Base-by-base conservation (phyloP, 2,113 vertebrate species). In the Alligator sinensis region DNA sequence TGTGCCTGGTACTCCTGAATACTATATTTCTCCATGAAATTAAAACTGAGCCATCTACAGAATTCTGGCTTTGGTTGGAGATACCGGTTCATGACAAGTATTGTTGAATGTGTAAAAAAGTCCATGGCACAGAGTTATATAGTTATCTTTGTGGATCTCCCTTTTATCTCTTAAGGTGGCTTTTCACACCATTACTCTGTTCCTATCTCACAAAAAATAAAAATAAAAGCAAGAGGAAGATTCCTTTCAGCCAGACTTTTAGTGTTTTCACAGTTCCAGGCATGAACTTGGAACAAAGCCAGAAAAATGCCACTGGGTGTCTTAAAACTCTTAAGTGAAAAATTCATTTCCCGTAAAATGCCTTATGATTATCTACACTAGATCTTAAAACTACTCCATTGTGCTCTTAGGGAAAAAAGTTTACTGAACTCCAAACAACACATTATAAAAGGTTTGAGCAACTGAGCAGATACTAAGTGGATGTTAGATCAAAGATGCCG, bases 271-370 rank as follows among this genome's bases (percentile, higher is more conserved):
- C 25, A 85, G 74, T 82, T 21, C n/a, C 64, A 77, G 4, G n/a
- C 54, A 68, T 22, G 27, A 68, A 22, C 61, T 80, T 93, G 80
- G 77, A 91, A 81, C 38, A 80, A 34, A 57, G 18, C 10, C 79
- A 83, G 62, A 17, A 91, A 89, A 93, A 91, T 25, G 81, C 2
- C 58, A 82, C 18, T 6, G 25, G 18, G 77, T 92, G 18, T 38
- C 59, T 77, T 83, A 92, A 92, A 76, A 16, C 5, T 90, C 10
- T 68, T 96, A 58, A 84, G 18, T 80, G 15, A 89, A 92, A 92
- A 81, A 79, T 68, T 66, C 14, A 63, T 68, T 95, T 77, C 57
- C 14, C 12, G 47, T 92, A 77, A 91, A 96, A 90, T 78, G 66
- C 4, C 19, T 83, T 82, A 72, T 58, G 27, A 34, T 90, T 30